phyloP scores from a whole-genome alignment of 2,797 vertebrate genomes.

The Gymnodraco acuticeps region DNA sequence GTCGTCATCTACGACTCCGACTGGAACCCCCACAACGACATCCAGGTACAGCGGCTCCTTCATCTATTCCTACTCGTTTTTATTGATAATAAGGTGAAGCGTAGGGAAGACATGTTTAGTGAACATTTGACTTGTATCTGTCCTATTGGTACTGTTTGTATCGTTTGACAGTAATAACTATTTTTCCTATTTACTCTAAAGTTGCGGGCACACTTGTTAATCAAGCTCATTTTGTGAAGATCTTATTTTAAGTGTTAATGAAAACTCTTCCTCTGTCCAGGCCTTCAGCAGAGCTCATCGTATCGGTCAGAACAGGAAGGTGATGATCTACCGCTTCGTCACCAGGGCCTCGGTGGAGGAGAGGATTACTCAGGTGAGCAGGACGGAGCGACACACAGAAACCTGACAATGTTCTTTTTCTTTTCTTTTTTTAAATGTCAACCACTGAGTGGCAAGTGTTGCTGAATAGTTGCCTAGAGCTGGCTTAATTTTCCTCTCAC shows the following conservation, averaged over 20 bases:
- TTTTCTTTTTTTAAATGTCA: background rate
- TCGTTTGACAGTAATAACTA: too few species aligned
- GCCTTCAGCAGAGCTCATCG: conserved; percentile 99
- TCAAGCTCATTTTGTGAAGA: background rate
- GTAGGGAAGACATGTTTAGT: background rate
- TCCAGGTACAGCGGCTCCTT: conserved; percentile 86
- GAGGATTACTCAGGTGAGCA: conserved; percentile 91
- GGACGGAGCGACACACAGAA: background rate
- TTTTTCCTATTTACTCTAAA: too few species aligned
- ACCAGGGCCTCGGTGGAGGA: conserved; percentile 98
- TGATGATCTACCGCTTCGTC: conserved; percentile 99
- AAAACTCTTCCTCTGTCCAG: conserved; percentile 66
- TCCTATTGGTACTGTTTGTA: too few species aligned
- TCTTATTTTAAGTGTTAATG: background rate
- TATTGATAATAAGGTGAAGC: background rate
- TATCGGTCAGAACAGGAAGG: conserved; percentile 98
- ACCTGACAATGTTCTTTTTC: background rate
- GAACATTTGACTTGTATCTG: too few species aligned
- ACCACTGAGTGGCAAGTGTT: too few species aligned
- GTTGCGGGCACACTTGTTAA: background rate
- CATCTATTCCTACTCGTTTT: background rate
- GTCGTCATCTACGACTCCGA: conserved; percentile 99
- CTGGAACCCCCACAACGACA: conserved; percentile 99
- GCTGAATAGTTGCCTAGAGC: background rate
- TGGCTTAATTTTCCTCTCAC: background rate